Evolutionary conservation across 2,797 vertebrate genomes (phyloP), one percentile per base, ranked within the genome.

Genomic region (Aulostomus chinensis): DNA sequence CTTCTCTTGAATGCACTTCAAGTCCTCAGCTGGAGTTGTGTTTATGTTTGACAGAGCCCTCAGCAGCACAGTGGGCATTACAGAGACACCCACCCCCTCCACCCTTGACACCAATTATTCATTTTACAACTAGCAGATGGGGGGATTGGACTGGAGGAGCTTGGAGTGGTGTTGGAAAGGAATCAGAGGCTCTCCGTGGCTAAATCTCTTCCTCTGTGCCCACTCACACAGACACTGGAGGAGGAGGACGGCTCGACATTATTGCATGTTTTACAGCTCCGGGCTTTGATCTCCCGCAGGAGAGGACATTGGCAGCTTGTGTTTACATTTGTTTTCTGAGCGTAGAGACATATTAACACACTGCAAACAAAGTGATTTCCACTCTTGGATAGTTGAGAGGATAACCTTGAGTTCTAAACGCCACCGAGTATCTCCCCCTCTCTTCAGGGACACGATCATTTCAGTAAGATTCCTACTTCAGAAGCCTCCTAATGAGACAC

Each of bases 91-190:
- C n/a, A n/a, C n/a, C n/a, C n/a, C n/a, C n/a, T n/a, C n/a, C n/a
- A n/a, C 49, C 58, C 75, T 73, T 61, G 51, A 79, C 63, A 68
- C 57, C 65, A 71, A 53, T 83, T 81, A 78, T 80, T 71, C 52
- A 75, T 77, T 67, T 75, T 55, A 71, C 64, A 67, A 59, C 50
- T 48, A 65, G 66, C 74, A 73, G 59, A 68, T 69, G 68, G 73
- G 53, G 64, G 53, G 56, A 60, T 45, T 61, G 62, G 57, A 73
- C 58, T 59, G 11, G 25, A 63, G 52, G 32, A 68, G 51, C 58
- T 21, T 26, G 0, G 32, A 71, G 73, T 46, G 47, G 41, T 59
- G 32, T 66, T 81, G 68, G 76, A 79, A 57, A 56, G 41, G 46
- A 76, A 68, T 80, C 66, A 76, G 50, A 80, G 39, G 68, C 39